Conservation (phyloP, 2,113 vertebrate genomes). For the Picathartes gymnocephalus region DNA sequence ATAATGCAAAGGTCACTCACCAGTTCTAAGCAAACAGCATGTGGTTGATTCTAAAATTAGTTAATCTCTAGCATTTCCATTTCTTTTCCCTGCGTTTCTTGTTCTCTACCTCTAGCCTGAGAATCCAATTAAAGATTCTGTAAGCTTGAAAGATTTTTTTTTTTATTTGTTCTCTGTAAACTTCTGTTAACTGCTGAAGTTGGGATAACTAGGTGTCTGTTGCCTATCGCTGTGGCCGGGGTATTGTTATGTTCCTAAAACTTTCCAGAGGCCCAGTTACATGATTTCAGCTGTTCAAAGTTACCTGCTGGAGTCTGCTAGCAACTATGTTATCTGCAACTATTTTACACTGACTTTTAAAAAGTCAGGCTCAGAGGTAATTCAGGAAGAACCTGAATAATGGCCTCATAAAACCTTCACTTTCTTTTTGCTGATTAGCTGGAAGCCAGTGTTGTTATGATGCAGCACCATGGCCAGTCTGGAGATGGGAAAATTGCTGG, state of each 20-base stretch:
- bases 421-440: neutral
- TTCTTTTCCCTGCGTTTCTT: neutral
- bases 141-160: neutral
- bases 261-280: neutral
- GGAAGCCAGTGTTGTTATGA: neutral
- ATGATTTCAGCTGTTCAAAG: neutral
- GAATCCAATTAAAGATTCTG: neutral
- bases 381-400: neutral
- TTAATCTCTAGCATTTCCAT: neutral
- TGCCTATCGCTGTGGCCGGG: neutral
- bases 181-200: neutral
- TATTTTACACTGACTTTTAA: neutral
- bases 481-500: neutral
- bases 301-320: neutral
- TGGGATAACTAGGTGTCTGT: neutral
- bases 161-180: neutral
- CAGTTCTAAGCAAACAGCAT: conserved; percentile 1
- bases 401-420: neutral
- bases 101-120: neutral
- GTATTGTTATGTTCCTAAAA: neutral
- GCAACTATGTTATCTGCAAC: neutral
- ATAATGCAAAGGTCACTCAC: conserved; percentile 22
- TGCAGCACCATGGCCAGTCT: neutral
- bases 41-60: conserved; percentile 31
- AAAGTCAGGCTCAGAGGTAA: neutral